Evolutionary conservation across 2,113 vertebrate species (phyloP), one percentile per base, ranked within the genome.

Genomic region (Leuciscus idus): DNA sequence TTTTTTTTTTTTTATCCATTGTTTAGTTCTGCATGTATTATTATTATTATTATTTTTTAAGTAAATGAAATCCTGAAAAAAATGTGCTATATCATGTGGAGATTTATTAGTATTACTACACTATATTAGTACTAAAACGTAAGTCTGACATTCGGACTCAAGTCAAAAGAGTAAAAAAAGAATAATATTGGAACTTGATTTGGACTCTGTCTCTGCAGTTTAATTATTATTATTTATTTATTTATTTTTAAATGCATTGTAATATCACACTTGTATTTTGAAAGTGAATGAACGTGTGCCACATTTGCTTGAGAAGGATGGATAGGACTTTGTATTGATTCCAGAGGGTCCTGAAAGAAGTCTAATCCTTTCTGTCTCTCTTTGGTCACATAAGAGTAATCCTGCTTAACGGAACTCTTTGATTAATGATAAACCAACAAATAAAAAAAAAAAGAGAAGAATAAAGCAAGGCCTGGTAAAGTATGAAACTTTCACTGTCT

Each of bases 301-400:
- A 79, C 75, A 28, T 26, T 72, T 61, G 61, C 33, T 48, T 74
- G 43, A 9, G 21, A 75, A 59, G 36, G 83, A 81, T 73, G 79
- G 59, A 61, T 81, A 30, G 83, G 66, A 21, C 33, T 83, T 75
- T 76, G 79, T 87, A 85, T 89, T 82, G 88, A 89, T 89, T 83
- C 57, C 78, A 36, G 59, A 46, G 15, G 68, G 28, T 52, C 72
- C 50, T 78, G 80, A 89, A 87, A 77, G 72, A 87, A 77, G 33
- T 43, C 55, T 87, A 89, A 85, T 89, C 83, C 85, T 85, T 21
- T 59, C 30, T 36, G n/a, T 75, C 79, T 57, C 64, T 78, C 23
- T 79, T 48, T 46, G 46, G 83, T 87, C 74, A 85, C 80, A 84
- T 50, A 55, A 74, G 46, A 66, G 82, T 89, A 89, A 89, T 85